A percentile compares a stretch with the other conserved stretches of the same genome.
phyloP scores from a whole-genome alignment of 2,888 invertebrate species.

The Apamea epomidion region DNA sequence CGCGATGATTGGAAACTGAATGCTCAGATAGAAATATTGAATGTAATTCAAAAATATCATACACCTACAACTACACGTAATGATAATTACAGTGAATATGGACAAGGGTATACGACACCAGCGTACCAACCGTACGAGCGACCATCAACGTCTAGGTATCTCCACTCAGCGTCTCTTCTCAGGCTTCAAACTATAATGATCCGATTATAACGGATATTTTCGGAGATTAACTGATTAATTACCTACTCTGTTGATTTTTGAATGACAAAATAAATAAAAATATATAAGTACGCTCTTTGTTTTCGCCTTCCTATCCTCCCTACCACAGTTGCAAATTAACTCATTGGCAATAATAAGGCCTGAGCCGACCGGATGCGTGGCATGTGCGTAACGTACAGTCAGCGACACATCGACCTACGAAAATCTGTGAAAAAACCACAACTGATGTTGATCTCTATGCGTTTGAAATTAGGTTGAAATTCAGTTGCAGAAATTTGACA shows the following conservation, averaged over 20 bases:
- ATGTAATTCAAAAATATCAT: slow-evolving; percentile 54
- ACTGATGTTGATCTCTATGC: slow-evolving; percentile 1
- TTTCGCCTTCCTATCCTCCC: neutral
- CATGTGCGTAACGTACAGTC: slow-evolving; percentile 12
- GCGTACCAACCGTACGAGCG: slow-evolving; percentile 44
- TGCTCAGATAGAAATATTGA: slow-evolving; percentile 61
- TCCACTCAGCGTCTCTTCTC: slow-evolving; percentile 13
- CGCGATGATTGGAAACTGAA: slow-evolving; percentile 62
- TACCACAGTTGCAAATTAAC: neutral
- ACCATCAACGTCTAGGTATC: slow-evolving; percentile 49
- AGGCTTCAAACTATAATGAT: slow-evolving; percentile 56
- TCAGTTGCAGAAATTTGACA: neutral
- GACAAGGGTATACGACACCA: slow-evolving; percentile 58
- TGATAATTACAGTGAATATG: slow-evolving; percentile 56
- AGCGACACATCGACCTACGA: slow-evolving; percentile 1
- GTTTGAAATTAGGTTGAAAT: slow-evolving; percentile 2
- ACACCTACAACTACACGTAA: slow-evolving; percentile 53
- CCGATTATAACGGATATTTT: slow-evolving; percentile 57
- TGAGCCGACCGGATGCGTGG: neutral
- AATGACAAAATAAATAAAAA: slow-evolving; percentile 34
- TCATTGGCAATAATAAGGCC: neutral
- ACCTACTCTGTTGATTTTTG: slow-evolving; percentile 50
- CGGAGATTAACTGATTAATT: slow-evolving; percentile 53
- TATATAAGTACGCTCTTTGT: slow-evolving; percentile 8
- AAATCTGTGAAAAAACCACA: slow-evolving; percentile 10